Base-by-base conservation (phyloP, 2,888 invertebrate genomes). In the Microctonus aethiopoides region DNA sequence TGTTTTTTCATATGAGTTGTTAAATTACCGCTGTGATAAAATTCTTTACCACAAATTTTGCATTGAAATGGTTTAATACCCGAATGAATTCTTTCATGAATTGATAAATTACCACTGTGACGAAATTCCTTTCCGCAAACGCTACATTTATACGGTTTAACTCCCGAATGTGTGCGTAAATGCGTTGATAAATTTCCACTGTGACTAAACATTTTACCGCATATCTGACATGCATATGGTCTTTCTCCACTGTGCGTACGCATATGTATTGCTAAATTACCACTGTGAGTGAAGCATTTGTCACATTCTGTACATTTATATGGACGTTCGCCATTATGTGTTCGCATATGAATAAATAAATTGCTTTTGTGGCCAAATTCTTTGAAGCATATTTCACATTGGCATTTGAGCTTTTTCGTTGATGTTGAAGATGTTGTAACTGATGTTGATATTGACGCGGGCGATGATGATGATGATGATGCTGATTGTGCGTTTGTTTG, bases 1-100 rank as follows among this genome's bases (percentile, higher is more conserved):
- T 86, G 86, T 70, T 85, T 86, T 69, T 86, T 86, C 86, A 86
- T 86, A 68, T 86, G 86, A 7, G 86, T 86, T 9, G 86, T 85
- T 34, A 86, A 75, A 75, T 86, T 86, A 11, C 86, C 86, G 65
- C 86, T 86, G 72, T 86, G 86, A 76, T 86, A 86, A 75, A 86
- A 86, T 70, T 85, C 85, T 68, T 86, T 86, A 16, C 84, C 84
- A 72, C 86, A 86, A 67, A 85, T 75, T 75, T 85, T 86, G 75
- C 86, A 86, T 72, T 86, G 86, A 76, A 86, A 86, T n/a, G 86
- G 86, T 61, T 86, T 86, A 46, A 86, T 80, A 2, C 86, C 86
- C 54, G 86, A 86, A 78, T 86, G 86, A 80, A 86, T 86, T 74
- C 86, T 82, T 72, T 85, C 84, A 63, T 86, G 86, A 68, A 86